A percentile compares a stretch with the other conserved stretches of the same genome.
phyloP scores from a whole-genome alignment of 2,113 vertebrate genomes.

The Alethe diademata region DNA sequence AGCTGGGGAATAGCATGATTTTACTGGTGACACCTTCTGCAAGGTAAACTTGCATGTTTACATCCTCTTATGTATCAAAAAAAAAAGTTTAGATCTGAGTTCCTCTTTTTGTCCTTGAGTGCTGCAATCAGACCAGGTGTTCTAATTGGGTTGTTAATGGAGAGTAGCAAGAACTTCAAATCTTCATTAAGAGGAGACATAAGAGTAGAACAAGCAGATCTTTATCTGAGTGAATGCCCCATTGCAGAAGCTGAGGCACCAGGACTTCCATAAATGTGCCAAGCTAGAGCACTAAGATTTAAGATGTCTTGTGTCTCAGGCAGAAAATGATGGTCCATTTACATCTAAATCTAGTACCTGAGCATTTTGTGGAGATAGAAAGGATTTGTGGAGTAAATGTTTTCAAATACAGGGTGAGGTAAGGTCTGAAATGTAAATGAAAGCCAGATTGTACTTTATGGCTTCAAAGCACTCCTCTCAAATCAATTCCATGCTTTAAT shows the following conservation, averaged over 20 bases:
- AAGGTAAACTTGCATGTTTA: not conserved
- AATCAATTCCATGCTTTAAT: not conserved
- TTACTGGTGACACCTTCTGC: not conserved
- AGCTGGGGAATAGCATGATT: not conserved
- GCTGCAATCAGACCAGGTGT: not conserved
- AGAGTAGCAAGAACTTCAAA: not conserved
- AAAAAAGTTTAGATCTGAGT: not conserved
- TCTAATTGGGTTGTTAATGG: not conserved
- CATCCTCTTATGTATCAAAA: not conserved
- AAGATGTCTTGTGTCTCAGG: not conserved
- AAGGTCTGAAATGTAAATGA: slow-evolving; percentile 1
- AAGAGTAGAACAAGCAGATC: not conserved
- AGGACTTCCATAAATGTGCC: not conserved
- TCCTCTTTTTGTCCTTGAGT: not conserved
- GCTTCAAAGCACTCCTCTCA: not conserved
- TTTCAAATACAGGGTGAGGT: not conserved
- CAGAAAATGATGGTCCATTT: not conserved
- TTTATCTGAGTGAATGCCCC: not conserved
- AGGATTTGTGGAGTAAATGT: not conserved
- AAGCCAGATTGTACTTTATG: not conserved
- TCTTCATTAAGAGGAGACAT: not conserved
- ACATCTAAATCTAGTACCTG: not conserved
- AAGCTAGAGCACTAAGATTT: not conserved
- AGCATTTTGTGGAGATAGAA: not conserved
- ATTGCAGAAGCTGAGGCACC: not conserved